A percentile compares a stretch with the other conserved stretches of the same genome.
phyloP scores from a whole-genome alignment of 1,140 invertebrate species.

The Brachionus paranguensis region DNA sequence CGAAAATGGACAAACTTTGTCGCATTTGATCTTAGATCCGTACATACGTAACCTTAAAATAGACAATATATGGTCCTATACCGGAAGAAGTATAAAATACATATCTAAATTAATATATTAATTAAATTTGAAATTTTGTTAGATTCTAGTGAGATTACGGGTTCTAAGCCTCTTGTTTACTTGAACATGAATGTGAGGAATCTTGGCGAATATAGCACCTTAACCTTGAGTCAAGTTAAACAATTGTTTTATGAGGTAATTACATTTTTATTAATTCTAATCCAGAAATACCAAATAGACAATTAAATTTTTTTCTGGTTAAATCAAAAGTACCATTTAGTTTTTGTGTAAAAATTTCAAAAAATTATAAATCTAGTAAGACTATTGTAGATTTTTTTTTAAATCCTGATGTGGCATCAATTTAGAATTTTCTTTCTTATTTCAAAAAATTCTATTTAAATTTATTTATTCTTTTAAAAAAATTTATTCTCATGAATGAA shows the following conservation, averaged over 20 bases:
- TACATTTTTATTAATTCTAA: not conserved
- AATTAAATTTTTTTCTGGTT: not conserved
- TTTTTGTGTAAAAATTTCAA: too few species aligned
- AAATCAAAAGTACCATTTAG: too few species aligned
- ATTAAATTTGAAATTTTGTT: not conserved
- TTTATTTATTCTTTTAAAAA: too few species aligned
- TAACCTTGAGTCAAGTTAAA: conserved; percentile 5
- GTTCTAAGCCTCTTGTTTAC: conserved; percentile 12
- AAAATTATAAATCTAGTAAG: too few species aligned
- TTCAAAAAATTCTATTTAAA: too few species aligned
- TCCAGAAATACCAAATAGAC: not conserved
- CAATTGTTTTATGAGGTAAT: conserved; percentile 17
- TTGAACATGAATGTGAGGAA: conserved; percentile 30
- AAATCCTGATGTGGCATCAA: too few species aligned
- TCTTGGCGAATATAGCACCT: not conserved
- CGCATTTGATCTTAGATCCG: not conserved
- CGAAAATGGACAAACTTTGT: not conserved
- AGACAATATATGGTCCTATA: conserved; percentile 34
- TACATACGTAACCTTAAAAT: not conserved
- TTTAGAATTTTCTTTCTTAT: too few species aligned
- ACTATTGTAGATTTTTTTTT: too few species aligned
- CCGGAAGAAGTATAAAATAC: conserved; percentile 3
- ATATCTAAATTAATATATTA: not conserved
- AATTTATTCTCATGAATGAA: too few species aligned
- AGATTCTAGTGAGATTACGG: not conserved